Evolutionary conservation across 2,797 vertebrate species (phyloP), one percentile per base, ranked within the genome.

Genomic region (Megalops cyprinoides): DNA sequence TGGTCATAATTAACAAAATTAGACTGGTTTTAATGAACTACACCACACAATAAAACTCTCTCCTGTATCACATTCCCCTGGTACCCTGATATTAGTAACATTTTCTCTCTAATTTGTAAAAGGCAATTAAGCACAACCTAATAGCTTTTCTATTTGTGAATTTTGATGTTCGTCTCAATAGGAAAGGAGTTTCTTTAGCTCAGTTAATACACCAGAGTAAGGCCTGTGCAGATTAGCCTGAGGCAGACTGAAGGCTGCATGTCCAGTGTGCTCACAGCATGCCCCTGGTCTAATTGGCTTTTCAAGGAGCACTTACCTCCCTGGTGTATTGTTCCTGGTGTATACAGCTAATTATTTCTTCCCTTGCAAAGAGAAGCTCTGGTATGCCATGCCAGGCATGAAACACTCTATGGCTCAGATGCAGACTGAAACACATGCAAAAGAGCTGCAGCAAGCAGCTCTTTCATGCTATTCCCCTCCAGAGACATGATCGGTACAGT

Each of bases 301-400:
- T 81, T 85, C 76, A 85, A 78, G 69, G 58, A 79, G 51, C 79
- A 73, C 76, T 82, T 80, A 77, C 77, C 56, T 76, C 82, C 79
- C 42, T 49, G 76, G 67, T 62, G 49, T 67, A 79, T 58, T 78
- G 74, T 69, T 71, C 56, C 49, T 76, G 69, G 46, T 69, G 79
- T 58, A 77, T 71, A 49, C 46, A 76, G 74, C 56, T 51, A 76
- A 76, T 81, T 81, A 58, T 75, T 78, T 77, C n/a, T 77, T n/a
- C 39, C 56, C 39, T 44, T 71, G 18, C 37, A n/a, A 71, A 71
- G 37, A 71, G 67, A 71, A 23, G 4, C 14, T 23, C 18, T 8
- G 3, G 67, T 67, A 71, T 39, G 5, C n/a, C 23, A 44, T 39
- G 5, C n/a, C 23, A 44, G n/a, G n/a, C n/a, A n/a, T n/a, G n/a